Conservation (phyloP, 2,888 invertebrate species). For the Lycia hirtaria region DNA sequence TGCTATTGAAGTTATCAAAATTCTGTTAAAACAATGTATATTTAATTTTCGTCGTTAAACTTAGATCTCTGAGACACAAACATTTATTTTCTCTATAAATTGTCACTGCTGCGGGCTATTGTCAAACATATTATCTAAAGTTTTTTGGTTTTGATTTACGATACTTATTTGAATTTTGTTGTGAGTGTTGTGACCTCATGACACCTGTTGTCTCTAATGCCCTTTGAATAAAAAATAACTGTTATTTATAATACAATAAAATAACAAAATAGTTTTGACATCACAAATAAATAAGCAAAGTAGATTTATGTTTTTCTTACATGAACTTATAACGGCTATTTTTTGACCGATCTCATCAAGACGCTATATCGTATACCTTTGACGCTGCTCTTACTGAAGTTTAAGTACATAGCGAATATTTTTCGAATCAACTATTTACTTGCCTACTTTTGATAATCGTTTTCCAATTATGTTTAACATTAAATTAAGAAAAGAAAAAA, state of each 20-base stretch:
- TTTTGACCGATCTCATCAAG: too few relatives aligned
- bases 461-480: too few relatives aligned
- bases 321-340: too few relatives aligned
- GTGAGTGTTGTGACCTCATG: constrained; percentile 3
- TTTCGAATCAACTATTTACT: too few relatives aligned
- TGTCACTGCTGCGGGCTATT: constrained; percentile 10
- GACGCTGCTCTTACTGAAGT: too few relatives aligned
- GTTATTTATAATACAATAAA: not conserved
- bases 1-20: constrained; percentile 11
- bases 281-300: too few relatives aligned
- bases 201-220: not conserved
- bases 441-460: too few relatives aligned
- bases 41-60: constrained; percentile 10
- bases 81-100: constrained; percentile 17
- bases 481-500: too few relatives aligned
- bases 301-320: too few relatives aligned
- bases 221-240: constrained; percentile 2
- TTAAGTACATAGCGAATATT: too few relatives aligned
- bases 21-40: constrained; percentile 2
- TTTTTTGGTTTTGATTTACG: constrained; percentile 12
- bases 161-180: constrained; percentile 7
- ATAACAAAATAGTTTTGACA: too few relatives aligned
- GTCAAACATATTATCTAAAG: constrained; percentile 3
- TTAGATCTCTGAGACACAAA: constrained; percentile 3
- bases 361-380: too few relatives aligned